Evolutionary conservation across 2,113 vertebrate genomes (phyloP), one percentile per base, ranked within the genome.

Genomic region (Megalops atlanticus): DNA sequence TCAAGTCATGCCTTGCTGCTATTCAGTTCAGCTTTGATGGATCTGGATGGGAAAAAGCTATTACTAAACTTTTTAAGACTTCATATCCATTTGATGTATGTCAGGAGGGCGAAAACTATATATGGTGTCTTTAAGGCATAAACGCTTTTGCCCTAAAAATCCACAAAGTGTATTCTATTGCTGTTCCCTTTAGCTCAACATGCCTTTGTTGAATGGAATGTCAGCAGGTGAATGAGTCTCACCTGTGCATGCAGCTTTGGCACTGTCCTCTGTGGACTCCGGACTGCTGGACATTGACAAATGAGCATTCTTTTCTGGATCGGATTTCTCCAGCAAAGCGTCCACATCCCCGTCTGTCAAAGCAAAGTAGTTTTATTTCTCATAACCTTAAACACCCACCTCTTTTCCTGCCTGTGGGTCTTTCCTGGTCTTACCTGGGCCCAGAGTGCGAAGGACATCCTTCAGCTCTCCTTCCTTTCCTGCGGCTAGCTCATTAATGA

Each of bases 301-400:
- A 18, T 91, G 92, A 2, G 87, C 92, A 90, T 89, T 94, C 74
- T 90, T 94, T 87, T 97, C 96, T 81, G 94, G 89, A 79, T 91
- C 92, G 86, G 93, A 94, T 85, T 94, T 94, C 81, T 98, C 96
- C 90, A 99, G 92, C 84, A 98, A 89, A 86, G 93, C 84, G 84
- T 99, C 97, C 84, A 98, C 91, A 85, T 97, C 95, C 43, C 96
- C 96, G 64, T 99, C 98, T 99, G 87, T 78, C 27, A 78, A 84
- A 11, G 83, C 7, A 82, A 74, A 84, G 33, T 0, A 24, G 21
- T 31, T 31, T 64, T 64, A 54, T 16, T 49, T 49, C 18, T 49
- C 18, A n/a, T n/a, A n/a, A n/a, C 47, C 6, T 49, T 49, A 49
- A 49, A 49, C 5, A 2, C 18, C 47, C 47, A 49, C 47, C 47